Base-by-base conservation (phyloP, 2,113 vertebrate species). In the Carassius auratus region DNA sequence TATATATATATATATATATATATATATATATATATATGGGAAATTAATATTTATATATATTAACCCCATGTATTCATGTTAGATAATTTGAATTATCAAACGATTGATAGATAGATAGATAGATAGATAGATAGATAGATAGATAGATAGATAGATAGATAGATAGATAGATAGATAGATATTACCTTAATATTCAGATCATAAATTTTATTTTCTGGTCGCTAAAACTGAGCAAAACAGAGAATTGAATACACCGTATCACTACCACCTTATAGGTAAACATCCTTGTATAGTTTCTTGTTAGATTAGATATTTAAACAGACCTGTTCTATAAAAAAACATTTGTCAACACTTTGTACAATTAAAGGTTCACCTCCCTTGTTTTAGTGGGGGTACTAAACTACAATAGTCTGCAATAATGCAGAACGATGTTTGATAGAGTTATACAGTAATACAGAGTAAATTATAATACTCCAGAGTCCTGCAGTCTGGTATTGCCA, bases 251-350 rank as follows among this genome's bases (percentile, higher is more conserved):
- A 48, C 23, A 14, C 38, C 3, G 21, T n/a, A 74, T 74, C 71
- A 48, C 71, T 42, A 74, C n/a, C 71, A 21, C 77, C 36, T 7
- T 42, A 42, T 64, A 4, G 3, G 38, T 26, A 80, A 80, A 80
- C 78, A 80, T 80, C 78, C 59, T 80, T 80, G 8, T 48, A 48
- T 30, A 80, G 77, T 48, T 66, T 80, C 2, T 9, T 10, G 7
- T 38, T 9, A 78, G 14, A 26, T 36, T 8, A 14, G 21, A 78
- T 36, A 61, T 38, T 78, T 79, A 62, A 79, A 23, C 21, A 62
- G 19, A 23, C 36, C 21, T 45, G 21, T 14, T 62, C 55, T 61
- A 13, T n/a, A 42, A 62, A 36, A 30, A 48, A 30, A 10, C 38
- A 48, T 74, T 45, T 45, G 38, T 74, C 21, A 74, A 38, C 19